These are phyloP conservation scores for Pseudonaja textilis DNA, from an alignment of 2,113 vertebrate genomes.

Conservation along the genomic window DNA sequence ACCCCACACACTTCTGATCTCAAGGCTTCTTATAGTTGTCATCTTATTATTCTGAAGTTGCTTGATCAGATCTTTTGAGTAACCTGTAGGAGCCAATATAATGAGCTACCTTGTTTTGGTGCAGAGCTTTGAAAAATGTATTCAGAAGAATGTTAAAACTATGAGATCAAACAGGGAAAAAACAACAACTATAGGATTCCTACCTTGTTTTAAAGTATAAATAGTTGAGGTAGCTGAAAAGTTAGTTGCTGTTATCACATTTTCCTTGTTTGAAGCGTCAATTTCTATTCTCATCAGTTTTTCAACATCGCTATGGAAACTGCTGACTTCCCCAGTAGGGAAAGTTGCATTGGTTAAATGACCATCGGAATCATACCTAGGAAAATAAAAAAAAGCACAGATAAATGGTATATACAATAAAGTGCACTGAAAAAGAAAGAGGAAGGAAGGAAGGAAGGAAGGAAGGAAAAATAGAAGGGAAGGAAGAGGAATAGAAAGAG, in stretches of 20 bases:
- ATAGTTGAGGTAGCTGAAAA: constrained; percentile 90
- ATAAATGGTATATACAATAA: constrained; percentile 10
- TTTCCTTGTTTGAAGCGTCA: constrained; percentile 87
- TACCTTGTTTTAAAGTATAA: constrained; percentile 93
- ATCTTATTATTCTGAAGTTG: constrained; percentile 2
- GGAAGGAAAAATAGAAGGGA: not conserved
- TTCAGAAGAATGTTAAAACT: not conserved
- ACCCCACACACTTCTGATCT: not conserved
- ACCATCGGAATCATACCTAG: constrained; percentile 88
- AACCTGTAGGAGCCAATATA: constrained; percentile 3
- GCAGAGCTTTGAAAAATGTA: not conserved
- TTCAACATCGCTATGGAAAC: constrained; percentile 89
- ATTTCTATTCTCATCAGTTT: constrained; percentile 87
- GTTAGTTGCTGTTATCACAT: constrained; percentile 90
- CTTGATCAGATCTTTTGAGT: constrained; percentile 27
- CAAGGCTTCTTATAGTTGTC: not conserved
- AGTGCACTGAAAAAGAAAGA: not conserved
- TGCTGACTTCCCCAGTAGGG: constrained; percentile 91
- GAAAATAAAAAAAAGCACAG: constrained; percentile 37
- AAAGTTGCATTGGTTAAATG: constrained; percentile 92
- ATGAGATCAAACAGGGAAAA: not conserved
- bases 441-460: not conserved
- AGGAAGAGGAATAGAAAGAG: not conserved
- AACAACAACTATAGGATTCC: not conserved
- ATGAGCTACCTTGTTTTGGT: constrained; percentile 30